Base-by-base conservation (phyloP, 2,888 invertebrate species). In the Morinoia aosen region DNA sequence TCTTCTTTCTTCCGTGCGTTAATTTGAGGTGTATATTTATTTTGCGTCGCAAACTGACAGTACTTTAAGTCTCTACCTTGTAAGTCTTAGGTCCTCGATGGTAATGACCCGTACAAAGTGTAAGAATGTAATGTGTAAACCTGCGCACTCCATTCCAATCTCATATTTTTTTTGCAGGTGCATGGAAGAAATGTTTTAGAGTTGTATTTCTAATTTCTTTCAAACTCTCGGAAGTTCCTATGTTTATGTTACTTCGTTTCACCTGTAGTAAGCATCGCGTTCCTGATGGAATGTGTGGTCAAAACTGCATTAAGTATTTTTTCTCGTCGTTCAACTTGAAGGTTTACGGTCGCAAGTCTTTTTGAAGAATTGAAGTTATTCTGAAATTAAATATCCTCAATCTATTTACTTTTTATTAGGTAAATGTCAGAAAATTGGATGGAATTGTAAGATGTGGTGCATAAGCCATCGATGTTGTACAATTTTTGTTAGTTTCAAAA, bases 61-160 rank as follows among this genome's bases (percentile, higher is more conserved):
- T 93, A 93, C 93, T 56, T 93, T 93, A 57, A 93, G 93, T 93
- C 57, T 93, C 48, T 93, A 93, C 93, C 57, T 57, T 33, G 57
- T 93, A 93, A 93, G 93, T 93, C 93, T 25, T 93, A 93, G 93
- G 48, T 25, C 58, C 57, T 93, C 93, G 93, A 93, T 93, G 93
- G 93, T 93, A 93, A 93, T 93, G 93, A 93, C 93, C 19, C 57
- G 93, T 93, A 93, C 93, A 93, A 57, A 93, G 25, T 57, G 56
- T 93, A 57, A 93, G 93, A 33, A 57, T 90, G 33, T 90, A 90
- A 40, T 48, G 16, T 90, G 90, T 39, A 90, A 40, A 90, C 90
- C 90, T 90, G 90, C 39, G 48, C 39, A 25, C 10, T 76, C 25
- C 76, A 76, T 76, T 76, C 33, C 25, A 76, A 33, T 3, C 25